Conservation (phyloP, 2,888 invertebrate species). For the Coleophora flavipennella region DNA sequence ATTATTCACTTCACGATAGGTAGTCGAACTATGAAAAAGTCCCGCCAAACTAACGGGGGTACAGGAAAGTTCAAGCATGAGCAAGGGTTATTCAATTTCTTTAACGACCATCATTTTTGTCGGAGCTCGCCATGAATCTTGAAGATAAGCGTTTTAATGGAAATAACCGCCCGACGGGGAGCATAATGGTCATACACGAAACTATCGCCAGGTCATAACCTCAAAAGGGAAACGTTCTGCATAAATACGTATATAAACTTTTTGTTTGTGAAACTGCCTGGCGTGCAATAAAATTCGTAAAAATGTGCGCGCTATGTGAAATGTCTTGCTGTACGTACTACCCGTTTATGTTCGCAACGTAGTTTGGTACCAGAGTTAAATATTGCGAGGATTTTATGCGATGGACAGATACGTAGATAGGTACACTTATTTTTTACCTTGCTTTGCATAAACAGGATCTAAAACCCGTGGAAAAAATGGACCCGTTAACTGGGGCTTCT, state of each 20-base stretch:
- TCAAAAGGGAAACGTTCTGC: slow-evolving; percentile 38
- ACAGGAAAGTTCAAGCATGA: slow-evolving; percentile 37
- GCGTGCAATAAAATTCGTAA: slow-evolving; percentile 1
- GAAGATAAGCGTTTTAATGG: slow-evolving; percentile 60
- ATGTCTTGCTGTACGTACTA: not conserved
- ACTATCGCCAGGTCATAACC: slow-evolving; percentile 40
- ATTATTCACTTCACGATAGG: too few species aligned
- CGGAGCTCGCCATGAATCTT: slow-evolving; percentile 52
- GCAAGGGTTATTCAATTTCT: slow-evolving; percentile 57
- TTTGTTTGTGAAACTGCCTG: slow-evolving; percentile 21
- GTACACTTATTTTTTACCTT: too few species aligned
- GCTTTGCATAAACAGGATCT: too few species aligned
- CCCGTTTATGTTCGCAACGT: not conserved
- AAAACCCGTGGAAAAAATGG: too few species aligned
- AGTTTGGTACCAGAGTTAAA: too few species aligned
- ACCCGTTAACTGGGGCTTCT: too few species aligned
- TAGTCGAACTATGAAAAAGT: not conserved
- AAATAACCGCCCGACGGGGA: slow-evolving; percentile 46
- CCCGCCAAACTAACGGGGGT: slow-evolving; percentile 7
- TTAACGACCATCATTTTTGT: slow-evolving; percentile 58
- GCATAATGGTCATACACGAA: slow-evolving; percentile 50
- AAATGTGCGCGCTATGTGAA: not conserved
- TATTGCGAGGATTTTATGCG: too few species aligned
- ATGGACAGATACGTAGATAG: too few species aligned
- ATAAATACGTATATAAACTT: slow-evolving; percentile 42